Percentiles rank a stretch among this genome's conserved stretches.
phyloP scores from a whole-genome alignment of 2,888 invertebrate genomes.

The Iselma pallidipennis region DNA sequence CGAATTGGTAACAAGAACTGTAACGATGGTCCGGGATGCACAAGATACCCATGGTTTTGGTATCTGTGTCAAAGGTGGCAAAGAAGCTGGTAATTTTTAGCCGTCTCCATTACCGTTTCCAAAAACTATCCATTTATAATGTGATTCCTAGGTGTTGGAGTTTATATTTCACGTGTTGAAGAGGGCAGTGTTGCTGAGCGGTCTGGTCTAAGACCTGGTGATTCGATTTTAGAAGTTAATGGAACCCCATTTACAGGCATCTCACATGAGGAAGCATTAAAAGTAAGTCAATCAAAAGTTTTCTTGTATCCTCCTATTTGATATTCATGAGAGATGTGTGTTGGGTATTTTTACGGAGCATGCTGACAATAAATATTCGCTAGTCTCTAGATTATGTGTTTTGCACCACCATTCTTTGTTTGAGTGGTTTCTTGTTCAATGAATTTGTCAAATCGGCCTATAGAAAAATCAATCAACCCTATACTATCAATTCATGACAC shows the following conservation, averaged over 20 bases:
- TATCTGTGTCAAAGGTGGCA: slow-evolving; percentile 89
- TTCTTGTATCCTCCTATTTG: not conserved
- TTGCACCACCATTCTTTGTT: not conserved
- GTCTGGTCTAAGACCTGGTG: slow-evolving; percentile 86
- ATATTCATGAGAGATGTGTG: not conserved
- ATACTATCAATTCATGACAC: not conserved
- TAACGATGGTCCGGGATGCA: slow-evolving; percentile 82
- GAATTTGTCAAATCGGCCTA: not conserved
- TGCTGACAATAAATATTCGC: not conserved
- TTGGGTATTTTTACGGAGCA: not conserved
- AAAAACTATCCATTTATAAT: not conserved
- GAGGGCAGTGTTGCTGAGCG: slow-evolving; percentile 88
- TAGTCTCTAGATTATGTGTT: not conserved
- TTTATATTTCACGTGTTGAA: slow-evolving; percentile 90
- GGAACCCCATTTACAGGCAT: slow-evolving; percentile 92
- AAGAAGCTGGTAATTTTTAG: slow-evolving; percentile 74
- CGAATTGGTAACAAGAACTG: slow-evolving; percentile 79
- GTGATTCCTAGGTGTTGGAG: slow-evolving; percentile 75
- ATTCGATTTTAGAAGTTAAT: slow-evolving; percentile 94
- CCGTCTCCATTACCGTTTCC: not conserved
- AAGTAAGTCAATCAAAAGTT: slow-evolving; percentile 62
- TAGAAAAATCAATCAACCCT: not conserved
- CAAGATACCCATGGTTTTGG: slow-evolving; percentile 85
- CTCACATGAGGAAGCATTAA: slow-evolving; percentile 90
- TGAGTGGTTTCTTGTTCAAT: not conserved